phyloP scores from a whole-genome alignment of 2,797 vertebrate genomes.

The Falco biarmicus region DNA sequence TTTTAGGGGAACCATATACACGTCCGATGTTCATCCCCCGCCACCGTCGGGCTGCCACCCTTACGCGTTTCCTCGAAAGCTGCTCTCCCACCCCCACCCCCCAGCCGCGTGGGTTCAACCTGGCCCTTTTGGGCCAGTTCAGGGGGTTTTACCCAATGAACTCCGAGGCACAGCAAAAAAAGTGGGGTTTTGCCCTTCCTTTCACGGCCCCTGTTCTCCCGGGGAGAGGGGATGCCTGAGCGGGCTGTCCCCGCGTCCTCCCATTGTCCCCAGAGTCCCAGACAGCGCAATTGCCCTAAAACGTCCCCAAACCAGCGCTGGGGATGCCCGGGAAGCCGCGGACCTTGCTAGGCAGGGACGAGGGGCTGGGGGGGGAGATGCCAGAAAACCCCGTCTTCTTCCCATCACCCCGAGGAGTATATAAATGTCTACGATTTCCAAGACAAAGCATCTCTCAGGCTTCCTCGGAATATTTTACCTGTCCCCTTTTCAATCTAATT shows the following conservation, averaged over 20 bases:
- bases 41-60: neutral
- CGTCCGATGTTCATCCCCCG: neutral
- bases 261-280: neutral
- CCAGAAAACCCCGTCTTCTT: neutral
- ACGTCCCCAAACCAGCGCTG: neutral
- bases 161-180: neutral
- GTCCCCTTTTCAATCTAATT: conserved; percentile 34
- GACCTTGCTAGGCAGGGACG: neutral
- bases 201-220: neutral
- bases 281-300: neutral
- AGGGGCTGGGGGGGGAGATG: no score
- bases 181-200: neutral
- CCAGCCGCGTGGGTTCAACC: neutral
- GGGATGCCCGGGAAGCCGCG: neutral
- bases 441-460: conserved; percentile 39
- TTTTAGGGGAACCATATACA: neutral
- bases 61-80: neutral
- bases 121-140: neutral
- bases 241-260: neutral
- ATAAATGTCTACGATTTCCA: conserved; percentile 21
- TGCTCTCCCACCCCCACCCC: no score
- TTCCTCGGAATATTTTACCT: conserved; percentile 55
- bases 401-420: neutral
- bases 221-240: no score
- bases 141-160: accelerated